Evolutionary conservation across 2,797 vertebrate species (phyloP).

Genomic region (Discoglossus pictus): DNA sequence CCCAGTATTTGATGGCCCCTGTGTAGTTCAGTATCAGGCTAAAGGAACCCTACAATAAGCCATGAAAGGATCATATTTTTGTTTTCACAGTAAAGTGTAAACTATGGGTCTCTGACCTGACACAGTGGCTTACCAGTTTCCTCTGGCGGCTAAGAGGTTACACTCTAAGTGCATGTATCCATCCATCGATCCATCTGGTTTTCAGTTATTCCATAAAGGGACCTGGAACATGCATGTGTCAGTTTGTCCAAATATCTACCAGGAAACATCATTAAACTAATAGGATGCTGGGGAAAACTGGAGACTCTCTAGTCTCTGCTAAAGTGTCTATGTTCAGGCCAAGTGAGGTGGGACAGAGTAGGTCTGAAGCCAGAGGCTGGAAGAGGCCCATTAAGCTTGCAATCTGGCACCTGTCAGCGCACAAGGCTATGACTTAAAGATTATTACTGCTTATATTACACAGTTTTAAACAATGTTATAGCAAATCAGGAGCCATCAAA

Average conservation of each 20-base stretch:
- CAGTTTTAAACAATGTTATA: too few species aligned
- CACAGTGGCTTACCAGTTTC: too few species aligned
- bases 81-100: too few species aligned
- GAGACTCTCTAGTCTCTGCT: neutral
- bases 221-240: conserved; percentile 23
- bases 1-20: too few species aligned
- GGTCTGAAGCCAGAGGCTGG: neutral
- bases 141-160: too few species aligned
- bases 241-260: conserved; percentile 4
- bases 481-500: too few species aligned
- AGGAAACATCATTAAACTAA: conserved; percentile 29
- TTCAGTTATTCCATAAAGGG: conserved; percentile 34
- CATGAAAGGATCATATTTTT: too few species aligned
- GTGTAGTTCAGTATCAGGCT: too few species aligned
- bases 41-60: too few species aligned
- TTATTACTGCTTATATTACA: too few species aligned
- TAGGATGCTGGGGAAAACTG: conserved; percentile 15
- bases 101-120: too few species aligned
- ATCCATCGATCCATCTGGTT: conserved; percentile 31
- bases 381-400: neutral
- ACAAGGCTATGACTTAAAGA: neutral
- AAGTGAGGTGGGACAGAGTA: neutral
- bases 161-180: neutral
- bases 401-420: neutral
- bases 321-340: conserved; percentile 1